Evolutionary conservation across 2,888 invertebrate species (phyloP).

Genomic region (Auanema sp.): DNA sequence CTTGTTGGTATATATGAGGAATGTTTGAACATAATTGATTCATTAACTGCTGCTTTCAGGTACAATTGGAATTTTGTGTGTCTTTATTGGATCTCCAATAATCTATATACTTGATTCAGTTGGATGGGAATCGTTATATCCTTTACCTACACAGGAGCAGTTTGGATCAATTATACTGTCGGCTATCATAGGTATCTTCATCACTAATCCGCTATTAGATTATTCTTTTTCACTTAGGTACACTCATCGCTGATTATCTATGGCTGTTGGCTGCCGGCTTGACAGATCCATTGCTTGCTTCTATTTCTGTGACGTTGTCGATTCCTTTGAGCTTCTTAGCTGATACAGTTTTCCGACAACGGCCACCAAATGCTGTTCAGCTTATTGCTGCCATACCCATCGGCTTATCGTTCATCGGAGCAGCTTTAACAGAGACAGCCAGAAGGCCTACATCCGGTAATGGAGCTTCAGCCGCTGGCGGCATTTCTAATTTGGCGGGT

Average conservation of each 20-base stretch:
- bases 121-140: slow-evolving; percentile 77
- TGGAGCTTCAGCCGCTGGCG: background rate
- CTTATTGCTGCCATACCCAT: slow-evolving; percentile 80
- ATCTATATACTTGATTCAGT: slow-evolving; percentile 83
- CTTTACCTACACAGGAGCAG: slow-evolving; percentile 79
- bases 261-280: slow-evolving; percentile 94
- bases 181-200: slow-evolving; percentile 30
- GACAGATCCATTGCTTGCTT: slow-evolving; percentile 86
- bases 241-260: slow-evolving; percentile 84
- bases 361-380: slow-evolving; percentile 71
- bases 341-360: slow-evolving; percentile 70
- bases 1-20: background rate
- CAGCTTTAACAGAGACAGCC: slow-evolving; percentile 70
- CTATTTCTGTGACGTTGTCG: slow-evolving; percentile 81
- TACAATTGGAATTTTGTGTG: slow-evolving; percentile 87
- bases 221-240: slow-evolving; percentile 70
- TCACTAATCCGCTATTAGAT: background rate
- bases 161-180: slow-evolving; percentile 68
- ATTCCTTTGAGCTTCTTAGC: slow-evolving; percentile 87
- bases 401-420: slow-evolving; percentile 76
- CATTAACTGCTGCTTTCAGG: slow-evolving; percentile 70
- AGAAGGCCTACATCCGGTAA: background rate
- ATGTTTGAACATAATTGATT: no score
- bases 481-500: background rate
- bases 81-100: slow-evolving; percentile 84